These are phyloP conservation scores for Uria lomvia DNA, from an alignment of 2,113 vertebrate species.

Conservation along the genomic window DNA sequence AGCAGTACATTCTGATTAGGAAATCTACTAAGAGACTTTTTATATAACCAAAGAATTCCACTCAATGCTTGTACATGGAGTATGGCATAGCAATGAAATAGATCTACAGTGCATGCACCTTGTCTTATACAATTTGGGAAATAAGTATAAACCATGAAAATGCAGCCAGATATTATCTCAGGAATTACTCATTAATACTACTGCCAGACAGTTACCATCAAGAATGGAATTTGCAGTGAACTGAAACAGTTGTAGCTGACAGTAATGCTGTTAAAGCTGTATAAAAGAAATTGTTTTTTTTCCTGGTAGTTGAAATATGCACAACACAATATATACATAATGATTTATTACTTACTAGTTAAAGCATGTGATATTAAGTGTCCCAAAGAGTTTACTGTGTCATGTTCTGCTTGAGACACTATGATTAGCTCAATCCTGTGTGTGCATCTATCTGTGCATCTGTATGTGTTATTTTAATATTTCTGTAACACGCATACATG, in stretches of 20 bases:
- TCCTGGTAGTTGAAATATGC: neutral
- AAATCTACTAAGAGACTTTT: neutral
- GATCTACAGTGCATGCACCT: neutral
- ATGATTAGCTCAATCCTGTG: neutral
- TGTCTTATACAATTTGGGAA: neutral
- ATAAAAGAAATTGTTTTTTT: neutral
- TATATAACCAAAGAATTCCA: neutral
- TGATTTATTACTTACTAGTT: constrained; percentile 12
- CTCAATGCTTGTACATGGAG: neutral
- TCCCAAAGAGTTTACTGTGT: neutral
- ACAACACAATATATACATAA: neutral
- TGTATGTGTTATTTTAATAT: neutral
- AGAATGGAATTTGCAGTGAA: neutral
- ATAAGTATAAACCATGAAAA: neutral
- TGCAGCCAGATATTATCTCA: neutral
- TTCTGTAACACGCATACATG: neutral
- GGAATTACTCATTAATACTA: neutral
- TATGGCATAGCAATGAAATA: neutral
- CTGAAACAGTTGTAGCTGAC: neutral
- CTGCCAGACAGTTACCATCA: neutral
- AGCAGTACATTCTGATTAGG: neutral
- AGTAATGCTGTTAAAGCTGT: neutral
- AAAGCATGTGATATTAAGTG: neutral
- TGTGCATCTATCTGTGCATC: neutral
- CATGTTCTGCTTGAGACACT: neutral